Conservation (phyloP, 2,888 invertebrate genomes). For the Lasioglossum calceatum region DNA sequence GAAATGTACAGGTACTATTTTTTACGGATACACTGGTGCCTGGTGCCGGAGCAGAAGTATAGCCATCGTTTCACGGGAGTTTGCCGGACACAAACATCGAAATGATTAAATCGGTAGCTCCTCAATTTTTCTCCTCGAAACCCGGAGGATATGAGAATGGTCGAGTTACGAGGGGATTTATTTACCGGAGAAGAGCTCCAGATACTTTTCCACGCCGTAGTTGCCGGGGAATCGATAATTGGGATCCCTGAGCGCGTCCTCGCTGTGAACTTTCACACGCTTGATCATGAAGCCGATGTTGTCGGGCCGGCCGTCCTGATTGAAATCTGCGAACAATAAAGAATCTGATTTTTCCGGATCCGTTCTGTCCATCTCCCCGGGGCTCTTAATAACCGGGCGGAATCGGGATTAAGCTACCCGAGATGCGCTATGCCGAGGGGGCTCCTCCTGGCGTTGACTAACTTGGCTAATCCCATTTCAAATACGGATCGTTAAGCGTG, state of each 20-base stretch:
- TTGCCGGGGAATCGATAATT: constrained; percentile 96
- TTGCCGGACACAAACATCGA: background rate
- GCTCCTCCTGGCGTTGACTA: background rate
- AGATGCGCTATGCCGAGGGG: background rate
- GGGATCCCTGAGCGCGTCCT: constrained; percentile 93
- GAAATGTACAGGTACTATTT: no score
- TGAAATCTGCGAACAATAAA: constrained; percentile 86
- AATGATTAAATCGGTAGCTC: background rate
- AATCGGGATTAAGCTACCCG: background rate
- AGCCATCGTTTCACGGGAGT: background rate
- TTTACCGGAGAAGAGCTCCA: constrained; percentile 97
- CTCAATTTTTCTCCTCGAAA: background rate
- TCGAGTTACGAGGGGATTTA: constrained; percentile 49
- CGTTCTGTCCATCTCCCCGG: background rate
- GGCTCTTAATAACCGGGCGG: background rate
- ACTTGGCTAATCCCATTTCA: constrained; percentile 8
- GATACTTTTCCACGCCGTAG: constrained; percentile 99
- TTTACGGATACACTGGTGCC: no score
- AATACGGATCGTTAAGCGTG: constrained; percentile 7
- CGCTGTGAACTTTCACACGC: constrained; percentile 96
- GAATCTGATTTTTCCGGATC: constrained; percentile 1
- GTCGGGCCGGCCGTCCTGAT: constrained; percentile 95
- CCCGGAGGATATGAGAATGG: background rate
- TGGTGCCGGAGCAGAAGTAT: background rate
- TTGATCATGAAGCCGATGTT: constrained; percentile 98